These are phyloP conservation scores for Leucozona laternaria DNA, from an alignment of 2,888 invertebrate genomes.

Conservation along the genomic window DNA sequence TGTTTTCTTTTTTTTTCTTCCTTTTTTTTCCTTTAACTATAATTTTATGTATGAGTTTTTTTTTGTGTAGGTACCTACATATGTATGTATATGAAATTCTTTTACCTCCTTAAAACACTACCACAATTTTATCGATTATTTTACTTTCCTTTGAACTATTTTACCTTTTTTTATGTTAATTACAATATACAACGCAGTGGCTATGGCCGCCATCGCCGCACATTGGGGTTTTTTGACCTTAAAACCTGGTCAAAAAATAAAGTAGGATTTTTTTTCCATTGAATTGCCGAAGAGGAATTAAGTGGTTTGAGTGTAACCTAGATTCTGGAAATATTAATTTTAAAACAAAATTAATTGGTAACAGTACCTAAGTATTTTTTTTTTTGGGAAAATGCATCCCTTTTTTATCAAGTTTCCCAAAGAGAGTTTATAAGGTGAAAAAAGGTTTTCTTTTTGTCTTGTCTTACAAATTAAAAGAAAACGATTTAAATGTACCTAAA, in stretches of 20 bases:
- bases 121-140: conserved; percentile 55
- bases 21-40: neutral
- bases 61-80: neutral
- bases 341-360: neutral
- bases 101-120: conserved; percentile 13
- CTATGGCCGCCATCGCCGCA: neutral
- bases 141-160: conserved; percentile 8
- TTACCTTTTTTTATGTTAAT: conserved; percentile 22
- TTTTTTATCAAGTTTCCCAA: no score
- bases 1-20: conserved; percentile 8
- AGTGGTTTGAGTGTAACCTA: neutral
- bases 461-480: no score
- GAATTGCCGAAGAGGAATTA: neutral
- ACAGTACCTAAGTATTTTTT: neutral
- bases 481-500: no score
- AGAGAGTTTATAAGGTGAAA: no score
- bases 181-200: neutral
- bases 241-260: neutral
- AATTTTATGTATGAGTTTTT: neutral
- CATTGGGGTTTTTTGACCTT: neutral
- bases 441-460: no score
- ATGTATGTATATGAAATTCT: conserved; percentile 2
- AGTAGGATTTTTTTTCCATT: neutral
- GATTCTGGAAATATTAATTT: neutral
- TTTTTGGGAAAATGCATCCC: no score